A percentile compares a stretch with the other conserved stretches of the same genome.
Conservation (phyloP, 2,888 invertebrate genomes). For the Drosophila cognata region DNA sequence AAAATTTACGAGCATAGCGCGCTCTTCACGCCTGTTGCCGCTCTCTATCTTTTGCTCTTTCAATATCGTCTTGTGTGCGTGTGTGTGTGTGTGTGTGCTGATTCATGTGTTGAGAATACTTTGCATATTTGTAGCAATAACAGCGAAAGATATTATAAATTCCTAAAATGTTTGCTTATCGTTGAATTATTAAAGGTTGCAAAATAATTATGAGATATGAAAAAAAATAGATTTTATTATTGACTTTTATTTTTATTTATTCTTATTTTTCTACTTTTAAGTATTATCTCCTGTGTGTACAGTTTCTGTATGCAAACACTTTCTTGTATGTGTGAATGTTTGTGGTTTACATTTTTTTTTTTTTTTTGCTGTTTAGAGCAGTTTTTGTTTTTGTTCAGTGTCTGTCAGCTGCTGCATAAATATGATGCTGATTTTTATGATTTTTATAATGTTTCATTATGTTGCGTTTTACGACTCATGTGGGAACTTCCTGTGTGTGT, state of each 20-base stretch:
- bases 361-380: constrained; percentile 43
- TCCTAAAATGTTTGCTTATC: constrained; percentile 33
- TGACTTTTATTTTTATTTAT: not conserved
- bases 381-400: constrained; percentile 12
- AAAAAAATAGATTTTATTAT: not conserved
- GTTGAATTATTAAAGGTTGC: not conserved
- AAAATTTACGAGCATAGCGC: constrained; percentile 55
- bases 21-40: constrained; percentile 16
- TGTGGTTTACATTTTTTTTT: not conserved
- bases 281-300: not conserved
- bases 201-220: not conserved
- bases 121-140: constrained; percentile 49
- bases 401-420: constrained; percentile 66
- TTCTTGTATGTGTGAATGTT: not conserved
- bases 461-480: constrained; percentile 76
- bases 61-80: constrained; percentile 46
- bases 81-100: constrained; percentile 26
- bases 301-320: too few relatives aligned
- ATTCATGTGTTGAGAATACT: constrained; percentile 20
- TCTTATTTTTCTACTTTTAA: not conserved
- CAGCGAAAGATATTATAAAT: constrained; percentile 41
- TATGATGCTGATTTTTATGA: constrained; percentile 81
- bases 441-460: constrained; percentile 81
- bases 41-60: constrained; percentile 8
- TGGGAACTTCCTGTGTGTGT: constrained; percentile 43